Conservation (phyloP, 2,113 vertebrate genomes). For the Dipodomys stephensi region DNA sequence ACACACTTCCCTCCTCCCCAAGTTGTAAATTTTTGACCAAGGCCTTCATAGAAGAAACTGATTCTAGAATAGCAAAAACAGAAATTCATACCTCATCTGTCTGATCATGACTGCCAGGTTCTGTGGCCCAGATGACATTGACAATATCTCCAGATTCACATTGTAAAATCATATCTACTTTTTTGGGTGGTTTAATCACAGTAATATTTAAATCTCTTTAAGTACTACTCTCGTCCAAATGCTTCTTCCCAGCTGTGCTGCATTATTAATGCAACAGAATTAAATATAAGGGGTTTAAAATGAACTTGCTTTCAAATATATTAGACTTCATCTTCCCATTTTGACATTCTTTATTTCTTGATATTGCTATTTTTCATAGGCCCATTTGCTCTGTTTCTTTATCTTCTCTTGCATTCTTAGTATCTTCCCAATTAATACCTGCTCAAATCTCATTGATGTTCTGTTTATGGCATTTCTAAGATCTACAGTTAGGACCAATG, state of each 20-base stretch:
- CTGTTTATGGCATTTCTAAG: constrained; percentile 24
- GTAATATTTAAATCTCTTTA: constrained; percentile 78
- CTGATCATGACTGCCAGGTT: neutral
- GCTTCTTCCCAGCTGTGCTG: constrained; percentile 71
- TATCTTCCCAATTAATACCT: constrained; percentile 3
- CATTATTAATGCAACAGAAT: constrained; percentile 79
- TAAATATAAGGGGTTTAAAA: constrained; percentile 80
- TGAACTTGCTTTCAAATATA: constrained; percentile 80
- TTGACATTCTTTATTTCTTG: constrained; percentile 70
- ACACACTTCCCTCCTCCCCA: no score
- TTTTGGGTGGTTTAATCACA: constrained; percentile 47
- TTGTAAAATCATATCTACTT: constrained; percentile 46
- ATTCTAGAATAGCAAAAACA: neutral
- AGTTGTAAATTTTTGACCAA: constrained; percentile 21
- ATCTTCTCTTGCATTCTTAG: constrained; percentile 42
- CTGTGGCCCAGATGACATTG: neutral
- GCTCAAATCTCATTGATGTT: constrained; percentile 17
- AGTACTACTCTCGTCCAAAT: constrained; percentile 65
- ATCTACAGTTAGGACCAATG: neutral
- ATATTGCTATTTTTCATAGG: constrained; percentile 65
- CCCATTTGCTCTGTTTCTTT: constrained; percentile 30
- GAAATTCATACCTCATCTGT: neutral
- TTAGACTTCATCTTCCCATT: constrained; percentile 73
- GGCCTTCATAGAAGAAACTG: neutral
- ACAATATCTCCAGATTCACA: constrained; percentile 24